Evolutionary conservation across 2,797 vertebrate genomes (phyloP).

Genomic region (Danio choprae): DNA sequence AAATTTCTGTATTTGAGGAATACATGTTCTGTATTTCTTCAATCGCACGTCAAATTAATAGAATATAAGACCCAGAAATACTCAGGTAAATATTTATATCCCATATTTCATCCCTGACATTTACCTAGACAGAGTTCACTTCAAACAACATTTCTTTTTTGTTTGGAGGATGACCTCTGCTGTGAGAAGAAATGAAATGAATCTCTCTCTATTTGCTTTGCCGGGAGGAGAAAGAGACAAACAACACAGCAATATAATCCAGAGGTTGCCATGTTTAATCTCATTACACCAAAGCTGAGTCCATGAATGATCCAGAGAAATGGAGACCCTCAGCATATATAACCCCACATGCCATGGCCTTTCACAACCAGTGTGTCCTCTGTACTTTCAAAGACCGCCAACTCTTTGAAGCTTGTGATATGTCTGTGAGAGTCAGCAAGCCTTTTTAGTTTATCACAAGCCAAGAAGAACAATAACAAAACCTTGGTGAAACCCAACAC

Average conservation of each 20-base stretch:
- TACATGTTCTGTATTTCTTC: neutral
- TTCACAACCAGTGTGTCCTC: slow-evolving; percentile 17
- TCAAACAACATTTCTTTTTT: slow-evolving; percentile 22
- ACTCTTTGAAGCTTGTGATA: slow-evolving; percentile 56
- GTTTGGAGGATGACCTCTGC: slow-evolving; percentile 43
- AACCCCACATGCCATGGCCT: slow-evolving; percentile 40
- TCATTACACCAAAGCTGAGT: neutral
- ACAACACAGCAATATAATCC: slow-evolving; percentile 10
- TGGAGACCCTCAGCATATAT: slow-evolving; percentile 4
- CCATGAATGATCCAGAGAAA: slow-evolving; percentile 25
- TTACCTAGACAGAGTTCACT: slow-evolving; percentile 20
- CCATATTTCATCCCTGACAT: slow-evolving; percentile 29
- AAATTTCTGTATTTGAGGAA: neutral
- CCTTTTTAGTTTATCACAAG: slow-evolving; percentile 45
- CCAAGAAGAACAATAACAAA: slow-evolving; percentile 22
- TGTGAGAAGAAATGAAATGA: slow-evolving; percentile 31
- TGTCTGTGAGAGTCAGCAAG: slow-evolving; percentile 41
- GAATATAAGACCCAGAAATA: slow-evolving; percentile 19
- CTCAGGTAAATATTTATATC: slow-evolving; percentile 32
- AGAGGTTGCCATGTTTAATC: slow-evolving; percentile 24
- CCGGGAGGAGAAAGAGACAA: slow-evolving; percentile 1
- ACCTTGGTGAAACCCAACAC: slow-evolving; percentile 36
- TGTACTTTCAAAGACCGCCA: slow-evolving; percentile 54
- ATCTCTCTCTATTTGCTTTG: slow-evolving; percentile 23
- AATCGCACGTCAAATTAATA: neutral